phyloP scores from a whole-genome alignment of 2,113 vertebrate genomes.

The Xenus cinereus region DNA sequence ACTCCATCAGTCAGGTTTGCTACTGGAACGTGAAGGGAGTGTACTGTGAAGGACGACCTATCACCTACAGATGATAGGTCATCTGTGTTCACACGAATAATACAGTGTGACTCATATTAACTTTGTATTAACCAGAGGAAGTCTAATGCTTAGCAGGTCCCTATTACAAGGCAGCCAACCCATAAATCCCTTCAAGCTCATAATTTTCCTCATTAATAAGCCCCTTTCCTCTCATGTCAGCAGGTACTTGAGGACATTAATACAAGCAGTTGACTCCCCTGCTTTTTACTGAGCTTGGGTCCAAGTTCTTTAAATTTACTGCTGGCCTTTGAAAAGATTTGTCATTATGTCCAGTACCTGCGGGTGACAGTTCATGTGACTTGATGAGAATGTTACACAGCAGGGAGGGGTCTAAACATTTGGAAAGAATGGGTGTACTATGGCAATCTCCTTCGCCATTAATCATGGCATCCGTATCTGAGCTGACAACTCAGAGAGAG shows the following conservation, averaged over 20 bases:
- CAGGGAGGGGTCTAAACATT: neutral
- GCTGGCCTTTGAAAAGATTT: neutral
- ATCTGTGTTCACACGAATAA: too few species aligned
- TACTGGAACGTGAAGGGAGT: neutral
- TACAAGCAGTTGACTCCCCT: neutral
- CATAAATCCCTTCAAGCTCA: neutral
- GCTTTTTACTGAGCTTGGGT: neutral
- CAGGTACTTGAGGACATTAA: neutral
- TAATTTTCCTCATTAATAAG: neutral
- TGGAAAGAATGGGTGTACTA: neutral
- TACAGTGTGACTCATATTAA: neutral
- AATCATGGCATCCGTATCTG: neutral
- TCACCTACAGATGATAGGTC: neutral
- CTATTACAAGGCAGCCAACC: neutral
- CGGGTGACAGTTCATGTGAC: neutral
- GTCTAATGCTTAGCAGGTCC: neutral
- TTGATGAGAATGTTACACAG: neutral
- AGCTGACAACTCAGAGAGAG: neutral
- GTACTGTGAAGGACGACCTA: neutral
- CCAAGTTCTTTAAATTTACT: neutral
- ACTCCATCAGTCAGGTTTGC: neutral
- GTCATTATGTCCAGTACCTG: neutral
- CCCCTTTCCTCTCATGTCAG: neutral
- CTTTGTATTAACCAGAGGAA: neutral
- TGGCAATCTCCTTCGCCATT: neutral